These are phyloP conservation scores for Crossaster papposus DNA, from an alignment of 53 echinoderm and acorn worm species.

Conservation along the genomic window DNA sequence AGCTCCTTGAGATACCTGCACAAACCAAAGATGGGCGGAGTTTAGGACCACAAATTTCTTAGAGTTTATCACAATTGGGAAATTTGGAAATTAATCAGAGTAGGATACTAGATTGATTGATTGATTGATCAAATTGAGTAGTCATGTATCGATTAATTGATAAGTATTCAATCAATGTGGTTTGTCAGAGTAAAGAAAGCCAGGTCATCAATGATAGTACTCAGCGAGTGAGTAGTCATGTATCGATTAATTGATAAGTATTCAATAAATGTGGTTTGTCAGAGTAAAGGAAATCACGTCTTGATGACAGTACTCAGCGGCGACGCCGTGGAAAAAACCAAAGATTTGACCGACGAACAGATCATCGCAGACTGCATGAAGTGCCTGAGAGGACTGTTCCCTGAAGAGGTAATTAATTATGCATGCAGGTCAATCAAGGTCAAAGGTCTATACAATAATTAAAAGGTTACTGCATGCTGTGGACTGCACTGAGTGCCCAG, in stretches of 20 bases:
- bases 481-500: constrained; percentile 75
- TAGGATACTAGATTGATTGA: neutral
- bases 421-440: neutral
- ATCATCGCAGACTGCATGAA: constrained; percentile 81
- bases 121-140: neutral
- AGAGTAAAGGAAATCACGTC: constrained; percentile 70
- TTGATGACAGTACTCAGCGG: constrained; percentile 95
- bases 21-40: neutral
- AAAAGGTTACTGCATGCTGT: neutral
- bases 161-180: neutral
- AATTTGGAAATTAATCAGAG: neutral
- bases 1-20: no score
- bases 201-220: constrained; percentile 85
- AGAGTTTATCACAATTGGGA: no score
- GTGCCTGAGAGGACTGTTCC: constrained; percentile 84
- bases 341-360: constrained; percentile 73
- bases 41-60: neutral
- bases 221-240: no score
- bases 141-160: neutral
- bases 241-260: neutral
- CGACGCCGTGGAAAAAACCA: constrained; percentile 84
- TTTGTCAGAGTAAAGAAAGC: constrained; percentile 61
- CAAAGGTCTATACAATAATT: neutral
- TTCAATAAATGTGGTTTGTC: neutral
- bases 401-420: constrained; percentile 72